Evolutionary conservation across 2,888 invertebrate species (phyloP).

Genomic region (Lasioglossum calceatum): DNA sequence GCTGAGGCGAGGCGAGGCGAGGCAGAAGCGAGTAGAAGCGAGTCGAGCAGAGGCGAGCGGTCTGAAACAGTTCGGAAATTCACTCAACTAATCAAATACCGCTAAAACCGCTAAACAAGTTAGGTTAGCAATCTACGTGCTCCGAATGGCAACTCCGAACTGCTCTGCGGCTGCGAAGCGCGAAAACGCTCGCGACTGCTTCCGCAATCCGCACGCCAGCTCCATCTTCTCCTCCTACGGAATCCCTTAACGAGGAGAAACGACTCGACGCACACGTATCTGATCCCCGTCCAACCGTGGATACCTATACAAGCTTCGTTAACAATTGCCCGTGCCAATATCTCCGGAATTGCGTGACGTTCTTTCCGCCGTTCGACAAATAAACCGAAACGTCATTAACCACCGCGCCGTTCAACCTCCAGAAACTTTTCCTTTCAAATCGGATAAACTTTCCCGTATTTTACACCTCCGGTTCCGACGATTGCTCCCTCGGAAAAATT

Average conservation of each 20-base stretch:
- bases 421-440: not conserved
- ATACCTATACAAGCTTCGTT: slow-evolving; percentile 36
- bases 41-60: slow-evolving; percentile 40
- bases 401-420: not conserved
- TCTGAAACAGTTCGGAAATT: slow-evolving; percentile 82
- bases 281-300: slow-evolving; percentile 52
- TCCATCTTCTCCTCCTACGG: slow-evolving; percentile 51
- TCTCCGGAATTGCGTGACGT: not conserved
- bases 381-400: not conserved
- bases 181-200: slow-evolving; percentile 74
- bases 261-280: slow-evolving; percentile 66
- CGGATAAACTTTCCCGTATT: not conserved
- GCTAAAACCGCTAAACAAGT: slow-evolving; percentile 83
- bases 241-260: slow-evolving; percentile 72
- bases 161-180: slow-evolving; percentile 72
- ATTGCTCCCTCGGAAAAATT: not conserved
- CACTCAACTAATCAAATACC: slow-evolving; percentile 84
- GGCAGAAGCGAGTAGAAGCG: slow-evolving; percentile 19
- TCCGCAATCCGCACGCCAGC: slow-evolving; percentile 68
- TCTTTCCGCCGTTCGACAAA: not conserved
- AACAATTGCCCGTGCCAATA: slow-evolving; percentile 11
- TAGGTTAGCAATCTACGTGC: slow-evolving; percentile 83
- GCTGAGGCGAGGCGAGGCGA: not conserved
- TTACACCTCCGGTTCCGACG: not conserved
- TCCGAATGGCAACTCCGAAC: slow-evolving; percentile 79